Conservation (phyloP, 2,797 vertebrate species). For the Jordanella pulchra region DNA sequence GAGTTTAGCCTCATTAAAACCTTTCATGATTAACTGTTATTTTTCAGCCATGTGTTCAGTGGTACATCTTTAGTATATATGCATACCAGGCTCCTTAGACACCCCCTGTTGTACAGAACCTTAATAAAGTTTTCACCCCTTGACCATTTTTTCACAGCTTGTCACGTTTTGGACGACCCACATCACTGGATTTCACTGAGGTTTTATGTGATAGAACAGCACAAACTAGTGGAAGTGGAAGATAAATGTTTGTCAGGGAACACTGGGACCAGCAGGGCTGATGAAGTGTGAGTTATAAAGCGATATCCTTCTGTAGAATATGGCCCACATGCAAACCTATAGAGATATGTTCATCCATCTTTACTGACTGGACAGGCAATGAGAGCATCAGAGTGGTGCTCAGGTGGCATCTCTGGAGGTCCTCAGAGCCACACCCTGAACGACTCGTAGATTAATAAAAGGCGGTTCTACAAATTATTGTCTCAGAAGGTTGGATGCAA, state of each 20-base stretch:
- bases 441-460: not conserved
- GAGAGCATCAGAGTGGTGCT: not conserved
- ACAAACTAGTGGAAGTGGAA: not conserved
- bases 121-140: not conserved
- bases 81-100: not conserved
- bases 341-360: not conserved
- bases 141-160: not conserved
- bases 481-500: not conserved
- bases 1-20: slow-evolving; percentile 11
- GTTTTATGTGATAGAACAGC: not conserved
- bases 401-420: not conserved
- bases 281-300: not conserved
- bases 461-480: no score
- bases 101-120: not conserved
- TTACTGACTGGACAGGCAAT: not conserved
- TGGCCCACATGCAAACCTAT: not conserved
- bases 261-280: not conserved
- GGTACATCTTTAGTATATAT: not conserved
- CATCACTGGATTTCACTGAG: not conserved
- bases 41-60: not conserved
- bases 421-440: not conserved
- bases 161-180: no score
- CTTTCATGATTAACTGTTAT: not conserved
- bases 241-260: not conserved
- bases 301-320: not conserved